Evolutionary conservation across 2,797 vertebrate genomes (phyloP), one percentile per base, ranked within the genome.

Genomic region (Distichodus sexfasciatus): DNA sequence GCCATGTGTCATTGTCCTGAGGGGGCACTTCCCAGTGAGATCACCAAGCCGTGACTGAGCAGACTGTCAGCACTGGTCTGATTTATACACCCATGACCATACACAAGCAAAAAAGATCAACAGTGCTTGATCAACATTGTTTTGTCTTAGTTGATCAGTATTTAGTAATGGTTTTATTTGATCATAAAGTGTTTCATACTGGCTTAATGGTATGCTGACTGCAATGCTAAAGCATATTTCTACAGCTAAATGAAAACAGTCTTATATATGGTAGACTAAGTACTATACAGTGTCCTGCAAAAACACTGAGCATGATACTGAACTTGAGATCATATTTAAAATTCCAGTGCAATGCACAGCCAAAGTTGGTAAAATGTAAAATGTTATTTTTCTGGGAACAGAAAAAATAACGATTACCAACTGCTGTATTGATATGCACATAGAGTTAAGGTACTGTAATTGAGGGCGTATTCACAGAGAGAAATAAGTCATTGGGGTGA

Each of bases 1-100:
- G 73, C 83, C 83, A 86, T 90, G 87, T 89, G 87, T 81, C 68
- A 71, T 58, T 50, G 66, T 71, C 51, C 65, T 40, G 71, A 59
- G 74, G 79, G 77, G 50, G 81, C 76, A 46, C 48, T 36, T 82
- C 81, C 76, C 79, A 77, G 72, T 78, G 83, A 77, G 83, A 72
- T 81, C 81, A 80, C 69, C 82, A 76, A 86, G 63, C 83, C 83
- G 79, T 88, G 86, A 87, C 85, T 77, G 74, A 70, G 76, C 82
- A 68, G 85, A 77, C 81, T 86, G 85, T 78, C 77, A 68, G 63
- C 66, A 73, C 85, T 82, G 84, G 80, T 79, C 78, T 63, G 44
- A 35, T 28, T 28, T 8, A 60, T 26, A 43, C 29, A 69, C 60
- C 48, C 43, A n/a, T 70, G 54, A 48, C 43, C 17, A 55, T 40